Percentiles rank a stretch among this genome's conserved stretches.
Evolutionary conservation across 2,797 vertebrate species (phyloP).

Genomic region (Phoebastria nigripes): DNA sequence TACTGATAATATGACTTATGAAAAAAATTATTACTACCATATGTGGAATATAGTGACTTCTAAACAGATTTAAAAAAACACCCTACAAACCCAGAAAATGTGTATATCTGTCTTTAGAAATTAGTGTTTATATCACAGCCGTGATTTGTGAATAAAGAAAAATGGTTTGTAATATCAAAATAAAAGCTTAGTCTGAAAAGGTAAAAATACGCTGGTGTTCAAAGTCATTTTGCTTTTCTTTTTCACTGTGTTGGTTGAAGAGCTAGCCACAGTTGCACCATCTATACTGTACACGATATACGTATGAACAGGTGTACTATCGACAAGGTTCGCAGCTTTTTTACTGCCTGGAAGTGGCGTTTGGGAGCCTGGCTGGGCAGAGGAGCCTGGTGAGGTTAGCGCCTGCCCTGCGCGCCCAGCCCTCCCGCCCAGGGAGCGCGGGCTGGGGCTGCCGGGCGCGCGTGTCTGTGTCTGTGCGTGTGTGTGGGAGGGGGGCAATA

Average conservation of each 20-base stretch:
- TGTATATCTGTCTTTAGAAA: constrained; percentile 87
- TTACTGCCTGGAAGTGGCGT: background rate
- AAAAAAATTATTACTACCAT: constrained; percentile 78
- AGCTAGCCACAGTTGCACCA: background rate
- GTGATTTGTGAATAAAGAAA: constrained; percentile 86
- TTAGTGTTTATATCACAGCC: constrained; percentile 86
- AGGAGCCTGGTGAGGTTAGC: accelerated
- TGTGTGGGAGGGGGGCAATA: too few species aligned
- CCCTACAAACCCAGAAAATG: constrained; percentile 81
- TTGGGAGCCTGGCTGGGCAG: background rate
- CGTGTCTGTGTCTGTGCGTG: too few species aligned
- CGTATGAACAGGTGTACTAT: accelerated
- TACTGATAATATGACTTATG: constrained; percentile 82
- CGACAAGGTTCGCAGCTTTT: background rate
- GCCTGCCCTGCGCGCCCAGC: background rate
- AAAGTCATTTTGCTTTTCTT: constrained; percentile 58
- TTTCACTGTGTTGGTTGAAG: background rate
- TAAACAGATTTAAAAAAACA: constrained; percentile 75
- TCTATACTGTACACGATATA: accelerated
- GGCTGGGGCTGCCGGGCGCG: too few species aligned
- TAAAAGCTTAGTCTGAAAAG: constrained; percentile 85
- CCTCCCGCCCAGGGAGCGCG: too few species aligned
- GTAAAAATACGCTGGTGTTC: constrained; percentile 56
- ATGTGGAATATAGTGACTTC: constrained; percentile 83
- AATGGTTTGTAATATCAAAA: constrained; percentile 87